These are phyloP conservation scores for Xanthostigma xanthostigma DNA, from an alignment of 2,888 invertebrate genomes.

Conservation along the genomic window DNA sequence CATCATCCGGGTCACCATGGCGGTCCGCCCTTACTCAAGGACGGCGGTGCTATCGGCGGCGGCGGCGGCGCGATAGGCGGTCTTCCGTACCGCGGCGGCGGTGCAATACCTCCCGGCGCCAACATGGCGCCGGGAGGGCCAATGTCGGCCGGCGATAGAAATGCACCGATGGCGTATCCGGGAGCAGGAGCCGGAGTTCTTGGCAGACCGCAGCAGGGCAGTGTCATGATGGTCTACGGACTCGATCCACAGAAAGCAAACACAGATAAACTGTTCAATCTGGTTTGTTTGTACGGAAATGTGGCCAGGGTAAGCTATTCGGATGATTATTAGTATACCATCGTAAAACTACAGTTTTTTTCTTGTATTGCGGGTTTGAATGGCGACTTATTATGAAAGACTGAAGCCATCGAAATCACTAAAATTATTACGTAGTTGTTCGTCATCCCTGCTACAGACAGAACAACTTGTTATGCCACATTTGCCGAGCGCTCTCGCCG, in stretches of 20 bases:
- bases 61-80: slow-evolving; percentile 10
- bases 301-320: slow-evolving; percentile 71
- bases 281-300: slow-evolving; percentile 97
- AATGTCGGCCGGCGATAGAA: slow-evolving; percentile 2
- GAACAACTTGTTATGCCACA: no score
- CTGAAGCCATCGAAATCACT: no score
- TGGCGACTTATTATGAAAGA: no score
- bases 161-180: not conserved
- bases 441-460: no score
- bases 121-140: slow-evolving; percentile 16
- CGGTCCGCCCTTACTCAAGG: not conserved
- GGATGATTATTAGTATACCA: no score
- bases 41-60: slow-evolving; percentile 2
- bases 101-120: slow-evolving; percentile 11
- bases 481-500: no score
- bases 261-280: slow-evolving; percentile 90
- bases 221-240: slow-evolving; percentile 97
- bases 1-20: slow-evolving; percentile 5
- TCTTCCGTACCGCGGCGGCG: slow-evolving; percentile 19
- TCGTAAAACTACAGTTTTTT: no score
- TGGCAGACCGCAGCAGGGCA: slow-evolving; percentile 45
- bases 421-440: no score
- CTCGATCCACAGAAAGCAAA: slow-evolving; percentile 87
- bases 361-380: no score
- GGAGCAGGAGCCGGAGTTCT: slow-evolving; percentile 6